Evolutionary conservation across 2,797 vertebrate genomes (phyloP), one percentile per base, ranked within the genome.

Genomic region (Gephyroberyx darwinii): DNA sequence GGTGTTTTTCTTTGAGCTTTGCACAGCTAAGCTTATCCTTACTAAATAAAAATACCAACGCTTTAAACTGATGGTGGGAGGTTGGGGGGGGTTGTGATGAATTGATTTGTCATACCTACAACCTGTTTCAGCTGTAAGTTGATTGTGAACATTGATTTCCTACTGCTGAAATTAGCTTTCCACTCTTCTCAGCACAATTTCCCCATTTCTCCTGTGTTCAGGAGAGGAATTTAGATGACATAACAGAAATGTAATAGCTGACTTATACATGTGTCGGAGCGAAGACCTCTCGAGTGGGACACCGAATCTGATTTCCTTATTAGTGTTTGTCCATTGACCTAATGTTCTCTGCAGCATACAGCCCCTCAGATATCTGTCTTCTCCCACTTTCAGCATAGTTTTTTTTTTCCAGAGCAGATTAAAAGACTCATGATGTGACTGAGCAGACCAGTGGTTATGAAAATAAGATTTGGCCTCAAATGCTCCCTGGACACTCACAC

Each of bases 131-230:
- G 77, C 63, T 75, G 51, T 37, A 65, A 69, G 75, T 74, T 75
- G 68, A 76, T 74, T 72, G 86, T 67, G 57, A 75, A 82, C 75
- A 88, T 89, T 65, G 88, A 90, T 89, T 90, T 88, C 74, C 69
- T 71, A 14, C 77, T 37, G 68, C 82, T 77, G 80, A 79, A 82
- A 84, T 83, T 75, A 75, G 80, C 78, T 79, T 69, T 33, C 64
- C 64, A 31, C 67, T 66, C 39, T 64, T 62, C 48, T 69, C 72
- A 4, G 80, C 58, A 14, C 71, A 73, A 63, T 63, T 56, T 62
- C 50, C 43, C 52, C 76, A 79, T 83, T 83, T 58, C 62, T 30
- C 69, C 67, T 69, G 35, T 77, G 81, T 81, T 75, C 45, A 12
- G 64, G 30, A 20, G 65, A 80, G 65, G 73, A 84, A 58, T 82